Evolutionary conservation across 2,113 vertebrate species (phyloP).

Genomic region (Isichthys henryi): DNA sequence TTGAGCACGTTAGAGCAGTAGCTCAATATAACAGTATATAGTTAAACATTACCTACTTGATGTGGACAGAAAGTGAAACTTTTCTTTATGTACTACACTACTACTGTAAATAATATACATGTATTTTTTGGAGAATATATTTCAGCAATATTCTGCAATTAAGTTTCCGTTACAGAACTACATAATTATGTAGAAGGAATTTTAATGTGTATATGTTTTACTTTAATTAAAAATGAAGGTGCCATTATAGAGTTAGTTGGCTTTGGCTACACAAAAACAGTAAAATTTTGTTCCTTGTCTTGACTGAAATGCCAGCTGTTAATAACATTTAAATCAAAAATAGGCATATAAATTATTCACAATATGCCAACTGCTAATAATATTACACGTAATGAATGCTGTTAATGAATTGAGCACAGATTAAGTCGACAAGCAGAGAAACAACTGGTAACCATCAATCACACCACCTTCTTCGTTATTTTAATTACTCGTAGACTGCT

Average conservation of each 20-base stretch:
- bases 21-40: background rate
- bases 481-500: background rate
- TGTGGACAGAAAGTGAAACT: background rate
- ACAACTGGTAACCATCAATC: background rate
- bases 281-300: background rate
- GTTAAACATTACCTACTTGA: background rate
- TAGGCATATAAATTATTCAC: background rate
- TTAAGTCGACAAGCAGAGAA: background rate
- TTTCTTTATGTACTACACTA: background rate
- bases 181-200: background rate
- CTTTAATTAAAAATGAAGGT: background rate
- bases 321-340: background rate
- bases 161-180: background rate
- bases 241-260: background rate
- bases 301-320: background rate
- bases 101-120: background rate
- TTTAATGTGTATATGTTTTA: background rate
- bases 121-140: background rate
- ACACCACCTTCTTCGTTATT: conserved; percentile 8
- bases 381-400: background rate
- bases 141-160: background rate
- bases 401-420: background rate
- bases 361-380: background rate
- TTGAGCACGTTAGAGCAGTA: background rate
- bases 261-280: background rate